Evolutionary conservation across 1,140 invertebrate species (phyloP).

Genomic region (Neodiprion pinetum): DNA sequence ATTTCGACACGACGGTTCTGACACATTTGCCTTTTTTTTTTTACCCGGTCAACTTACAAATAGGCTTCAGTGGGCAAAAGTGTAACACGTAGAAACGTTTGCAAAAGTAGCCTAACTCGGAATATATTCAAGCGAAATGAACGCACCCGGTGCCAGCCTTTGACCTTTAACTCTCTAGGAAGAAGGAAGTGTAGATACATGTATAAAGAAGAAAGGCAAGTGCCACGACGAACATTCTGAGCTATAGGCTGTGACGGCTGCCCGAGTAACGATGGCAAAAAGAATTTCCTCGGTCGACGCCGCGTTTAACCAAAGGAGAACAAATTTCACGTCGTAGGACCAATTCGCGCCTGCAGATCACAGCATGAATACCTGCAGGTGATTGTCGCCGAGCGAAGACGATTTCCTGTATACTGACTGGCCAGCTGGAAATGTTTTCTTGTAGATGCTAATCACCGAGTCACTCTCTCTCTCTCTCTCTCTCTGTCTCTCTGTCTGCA

Average conservation of each 20-base stretch:
- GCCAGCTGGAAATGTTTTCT: neutral
- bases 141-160: neutral
- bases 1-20: too few relatives aligned
- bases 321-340: too few relatives aligned
- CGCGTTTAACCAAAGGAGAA: neutral
- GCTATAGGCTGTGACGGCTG: neutral
- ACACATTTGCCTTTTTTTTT: too few relatives aligned
- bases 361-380: too few relatives aligned
- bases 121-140: neutral
- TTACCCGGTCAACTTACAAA: too few relatives aligned
- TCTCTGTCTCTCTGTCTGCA: neutral
- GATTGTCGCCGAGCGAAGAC: too few relatives aligned
- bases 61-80: neutral
- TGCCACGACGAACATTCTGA: too few relatives aligned
- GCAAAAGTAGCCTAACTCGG: neutral
- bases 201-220: neutral
- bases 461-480: neutral
- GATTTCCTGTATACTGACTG: neutral
- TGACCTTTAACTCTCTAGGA: constrained; percentile 4
- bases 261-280: neutral
- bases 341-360: too few relatives aligned
- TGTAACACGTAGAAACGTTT: neutral
- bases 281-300: neutral
- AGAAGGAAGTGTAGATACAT: neutral
- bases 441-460: neutral